phyloP scores from a whole-genome alignment of 1,140 invertebrate genomes.

The Drosophila micromelanica region DNA sequence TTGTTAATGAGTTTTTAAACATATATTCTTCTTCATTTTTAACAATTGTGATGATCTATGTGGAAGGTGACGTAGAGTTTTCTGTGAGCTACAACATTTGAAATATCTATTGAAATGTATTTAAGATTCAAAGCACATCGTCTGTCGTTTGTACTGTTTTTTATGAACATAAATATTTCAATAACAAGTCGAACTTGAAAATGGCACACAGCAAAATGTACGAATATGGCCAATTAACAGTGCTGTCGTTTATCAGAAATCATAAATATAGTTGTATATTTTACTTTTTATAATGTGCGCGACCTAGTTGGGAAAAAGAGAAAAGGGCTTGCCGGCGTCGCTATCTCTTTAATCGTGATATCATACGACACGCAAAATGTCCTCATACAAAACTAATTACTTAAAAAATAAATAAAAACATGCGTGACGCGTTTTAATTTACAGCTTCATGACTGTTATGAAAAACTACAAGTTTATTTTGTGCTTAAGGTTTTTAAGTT shows the following conservation, averaged over 20 bases:
- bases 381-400: constrained; percentile 65
- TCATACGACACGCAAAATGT: constrained; percentile 43
- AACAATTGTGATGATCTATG: constrained; percentile 53
- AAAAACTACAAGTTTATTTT: constrained; percentile 2
- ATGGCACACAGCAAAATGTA: constrained; percentile 31
- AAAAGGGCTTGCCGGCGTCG: constrained; percentile 39
- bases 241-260: constrained; percentile 14
- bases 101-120: constrained; percentile 9
- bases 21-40: constrained; percentile 21
- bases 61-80: constrained; percentile 14
- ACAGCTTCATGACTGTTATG: constrained; percentile 27
- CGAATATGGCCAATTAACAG: constrained; percentile 21
- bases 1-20: constrained; percentile 28
- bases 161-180: not conserved
- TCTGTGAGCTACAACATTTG: constrained; percentile 6
- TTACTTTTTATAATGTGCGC: constrained; percentile 24
- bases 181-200: constrained; percentile 61
- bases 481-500: not conserved
- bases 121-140: constrained; percentile 53
- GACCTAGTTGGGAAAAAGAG: constrained; percentile 46
- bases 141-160: not conserved
- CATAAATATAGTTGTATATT: constrained; percentile 13
- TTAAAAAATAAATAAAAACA: constrained; percentile 34
- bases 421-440: constrained; percentile 58
- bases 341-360: constrained; percentile 52